Evolutionary conservation across 2,797 vertebrate species (phyloP).

Genomic region (Lacerta viridis): DNA sequence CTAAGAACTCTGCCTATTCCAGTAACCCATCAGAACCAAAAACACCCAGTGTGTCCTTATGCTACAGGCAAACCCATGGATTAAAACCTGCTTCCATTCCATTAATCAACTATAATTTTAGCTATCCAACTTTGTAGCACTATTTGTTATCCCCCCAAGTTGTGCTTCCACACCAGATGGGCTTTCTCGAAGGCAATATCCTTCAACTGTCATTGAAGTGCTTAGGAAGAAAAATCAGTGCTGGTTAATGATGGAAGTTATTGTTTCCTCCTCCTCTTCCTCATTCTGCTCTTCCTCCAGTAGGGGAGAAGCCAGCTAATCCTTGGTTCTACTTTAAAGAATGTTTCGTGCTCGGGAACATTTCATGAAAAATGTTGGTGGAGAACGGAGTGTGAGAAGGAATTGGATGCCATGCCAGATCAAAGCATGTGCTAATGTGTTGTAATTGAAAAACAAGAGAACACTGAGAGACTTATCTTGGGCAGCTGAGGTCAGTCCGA

Average conservation of each 20-base stretch:
- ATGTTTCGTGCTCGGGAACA: background rate
- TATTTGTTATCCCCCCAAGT: too few relatives aligned
- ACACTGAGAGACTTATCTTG: slow-evolving; percentile 36
- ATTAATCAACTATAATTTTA: too few relatives aligned
- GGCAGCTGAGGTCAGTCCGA: slow-evolving; percentile 44
- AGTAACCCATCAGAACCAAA: background rate
- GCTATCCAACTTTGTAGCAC: background rate
- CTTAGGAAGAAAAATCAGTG: background rate
- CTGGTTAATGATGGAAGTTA: too few relatives aligned
- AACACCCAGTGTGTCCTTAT: background rate
- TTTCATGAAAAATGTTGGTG: background rate
- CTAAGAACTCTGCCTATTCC: too few relatives aligned
- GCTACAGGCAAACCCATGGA: background rate
- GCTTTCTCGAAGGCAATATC: background rate
- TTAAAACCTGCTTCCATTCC: background rate
- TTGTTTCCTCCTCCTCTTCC: background rate
- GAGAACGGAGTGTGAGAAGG: slow-evolving; percentile 25
- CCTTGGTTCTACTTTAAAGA: background rate
- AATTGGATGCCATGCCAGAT: slow-evolving; percentile 37
- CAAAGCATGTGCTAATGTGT: slow-evolving; percentile 56
- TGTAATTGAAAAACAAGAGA: slow-evolving; percentile 47
- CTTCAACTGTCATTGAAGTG: too few relatives aligned
- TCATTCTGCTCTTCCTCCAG: background rate
- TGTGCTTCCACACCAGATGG: background rate
- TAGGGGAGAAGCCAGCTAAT: background rate